Evolutionary conservation across 2,113 vertebrate genomes (phyloP), one percentile per base, ranked within the genome.

Genomic region (Paradoxurus hermaphroditus): DNA sequence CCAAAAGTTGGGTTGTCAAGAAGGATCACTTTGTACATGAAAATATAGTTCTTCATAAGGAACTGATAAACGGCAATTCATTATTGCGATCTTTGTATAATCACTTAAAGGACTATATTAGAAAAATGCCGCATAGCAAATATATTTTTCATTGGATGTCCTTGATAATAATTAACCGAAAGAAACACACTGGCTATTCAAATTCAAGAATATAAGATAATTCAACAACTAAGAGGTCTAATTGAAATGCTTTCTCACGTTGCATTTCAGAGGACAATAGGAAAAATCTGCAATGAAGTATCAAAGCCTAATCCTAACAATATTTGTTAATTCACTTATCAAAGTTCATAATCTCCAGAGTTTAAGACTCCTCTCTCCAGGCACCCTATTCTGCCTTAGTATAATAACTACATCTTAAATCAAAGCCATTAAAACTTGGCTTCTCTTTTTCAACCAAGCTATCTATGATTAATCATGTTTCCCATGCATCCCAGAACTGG

Each of bases 131-230:
- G 4, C 41, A 82, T 25, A 91, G 14, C 16, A 94, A 86, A 88
- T 41, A 85, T 25, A 46, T 53, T 46, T 96, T 63, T 89, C 31
- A 67, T 29, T 79, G 27, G 21, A 62, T 51, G 39, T 78, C 29
- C 14, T 68, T 53, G 49, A 25, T 84, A 73, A 89, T 4, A 9
- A 39, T 16, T 86, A 72, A 81, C 0, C 79, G 59, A 96, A 81
- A n/a, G 25, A 63, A 89, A 7, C 15, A 94, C 9, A 4, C 8
- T 51, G 21, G n/a, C 62, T 70, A 49, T 44, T 83, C 13, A 70
- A 68, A 44, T 92, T 91, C 12, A 83, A 88, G 15, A 79, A 78
- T 79, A 82, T n/a, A 92, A 94, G n/a, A 81, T 21, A 89, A 92
- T 27, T 23, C 21, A 85, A 70, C 49, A 88, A 87, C 5, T 68